Base-by-base conservation (phyloP, 2,888 invertebrate genomes). In the Caenorhabditis angaria region DNA sequence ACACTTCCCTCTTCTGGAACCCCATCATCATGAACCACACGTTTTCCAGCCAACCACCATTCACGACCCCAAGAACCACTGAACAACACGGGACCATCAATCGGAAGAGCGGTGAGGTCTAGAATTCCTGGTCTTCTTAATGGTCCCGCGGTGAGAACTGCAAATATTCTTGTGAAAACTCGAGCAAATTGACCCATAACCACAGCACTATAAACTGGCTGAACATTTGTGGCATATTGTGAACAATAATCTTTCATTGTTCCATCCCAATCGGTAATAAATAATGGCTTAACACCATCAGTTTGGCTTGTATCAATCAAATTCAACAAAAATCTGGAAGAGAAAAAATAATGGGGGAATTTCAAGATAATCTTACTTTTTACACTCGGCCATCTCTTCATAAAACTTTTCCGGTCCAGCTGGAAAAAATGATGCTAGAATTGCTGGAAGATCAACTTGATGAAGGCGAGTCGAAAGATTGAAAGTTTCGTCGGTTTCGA, bases 181-280 rank as follows among this genome's bases (percentile, higher is more conserved):
- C 70, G 27, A 1, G 87, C 82, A 62, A 87, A 87, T 6, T 66
- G 61, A 20, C 81, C 82, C 82, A 87, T 80, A 18, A 83, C 77
- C 14, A 87, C 73, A 1, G 87, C 87, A 70, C 81, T 82, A 73
- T 87, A 87, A 27, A 83, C 80, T 6, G 87, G 87, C 83, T 86
- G 75, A 10, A 87, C 60, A 66, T 87, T 86, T 4, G 87, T 87
- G 6, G 84, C 84, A 62, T 87, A 87, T 64, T 87, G 87, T 1
- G 82, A 79, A 57, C 84, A 83, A 62, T 87, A 87, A 65, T 87
- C 86, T 71, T 87, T 87, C 86, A 87, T 87, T 0, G 87, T 87
- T 8, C 87, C 87, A 71, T 87, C 87, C 87, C 87, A 87, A 59
- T 87, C 87, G 6, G 87, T 87, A 51, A 87, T 80, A 48, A 87